phyloP scores from a whole-genome alignment of 2,888 invertebrate genomes.

The Hirtodrosophila alboralis region DNA sequence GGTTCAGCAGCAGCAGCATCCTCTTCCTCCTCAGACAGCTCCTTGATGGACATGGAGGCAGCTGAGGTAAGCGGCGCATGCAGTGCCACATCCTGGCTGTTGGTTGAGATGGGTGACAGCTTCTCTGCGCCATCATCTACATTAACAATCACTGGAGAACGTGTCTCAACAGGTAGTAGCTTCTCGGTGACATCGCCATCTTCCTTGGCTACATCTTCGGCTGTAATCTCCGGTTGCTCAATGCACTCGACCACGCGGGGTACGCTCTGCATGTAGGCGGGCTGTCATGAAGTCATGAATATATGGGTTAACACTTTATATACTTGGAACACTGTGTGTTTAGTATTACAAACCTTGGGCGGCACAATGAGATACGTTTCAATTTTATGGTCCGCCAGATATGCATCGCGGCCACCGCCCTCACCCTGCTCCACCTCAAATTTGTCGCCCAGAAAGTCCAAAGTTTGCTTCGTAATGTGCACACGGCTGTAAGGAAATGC shows the following conservation, averaged over 20 bases:
- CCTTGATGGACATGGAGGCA: conserved; percentile 81
- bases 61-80: conserved; percentile 66
- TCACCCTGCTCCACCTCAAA: conserved; percentile 95
- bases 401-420: conserved; percentile 91
- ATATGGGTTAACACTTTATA: background rate
- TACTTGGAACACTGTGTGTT: background rate
- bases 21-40: conserved; percentile 79
- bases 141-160: conserved; percentile 14
- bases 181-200: conserved; percentile 69
- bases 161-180: conserved; percentile 61
- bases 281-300: conserved; percentile 22
- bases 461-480: conserved; percentile 93
- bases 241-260: conserved; percentile 80
- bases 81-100: conserved; percentile 69
- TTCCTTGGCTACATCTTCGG: conserved; percentile 40
- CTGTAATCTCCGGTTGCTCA: conserved; percentile 51
- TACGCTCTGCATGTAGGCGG: conserved; percentile 72
- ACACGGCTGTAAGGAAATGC: conserved; percentile 88
- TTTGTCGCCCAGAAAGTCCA: conserved; percentile 91
- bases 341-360: conserved; percentile 87
- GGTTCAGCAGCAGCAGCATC: conserved; percentile 61
- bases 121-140: conserved; percentile 48
- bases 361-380: conserved; percentile 94
- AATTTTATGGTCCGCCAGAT: conserved; percentile 94
- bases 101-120: conserved; percentile 65